Evolutionary conservation across 2,113 vertebrate species (phyloP).

Genomic region (Proterorhinus semilunaris): DNA sequence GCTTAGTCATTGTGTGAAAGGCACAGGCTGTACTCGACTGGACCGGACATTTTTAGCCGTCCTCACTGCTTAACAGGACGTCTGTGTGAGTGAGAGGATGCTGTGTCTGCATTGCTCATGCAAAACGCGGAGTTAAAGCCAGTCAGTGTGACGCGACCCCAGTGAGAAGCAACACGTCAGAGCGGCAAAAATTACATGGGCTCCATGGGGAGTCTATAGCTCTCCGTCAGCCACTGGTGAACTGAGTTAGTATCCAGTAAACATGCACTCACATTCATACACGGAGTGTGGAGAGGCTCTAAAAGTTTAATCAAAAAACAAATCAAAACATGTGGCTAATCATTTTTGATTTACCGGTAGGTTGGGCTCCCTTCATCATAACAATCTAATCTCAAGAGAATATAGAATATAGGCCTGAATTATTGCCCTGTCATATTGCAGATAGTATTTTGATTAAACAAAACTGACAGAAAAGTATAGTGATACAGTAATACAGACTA

Average conservation of each 20-base stretch:
- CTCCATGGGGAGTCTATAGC: conserved; percentile 36
- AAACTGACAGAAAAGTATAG: too few relatives aligned
- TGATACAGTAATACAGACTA: too few relatives aligned
- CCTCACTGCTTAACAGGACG: not conserved
- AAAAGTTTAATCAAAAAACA: conserved; percentile 16
- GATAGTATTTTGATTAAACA: too few relatives aligned
- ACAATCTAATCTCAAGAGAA: too few relatives aligned
- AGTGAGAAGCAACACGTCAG: conserved; percentile 27
- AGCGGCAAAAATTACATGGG: conserved; percentile 25
- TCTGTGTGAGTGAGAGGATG: conserved; percentile 5
- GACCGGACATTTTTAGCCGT: conserved; percentile 12
- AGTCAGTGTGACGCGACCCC: conserved; percentile 11
- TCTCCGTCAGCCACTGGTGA: conserved; percentile 25
- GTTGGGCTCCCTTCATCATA: too few relatives aligned
- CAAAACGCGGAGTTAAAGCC: conserved; percentile 14
- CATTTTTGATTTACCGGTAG: too few relatives aligned
- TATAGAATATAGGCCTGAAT: too few relatives aligned
- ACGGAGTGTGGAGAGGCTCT: conserved; percentile 32
- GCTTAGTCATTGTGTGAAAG: conserved; percentile 10
- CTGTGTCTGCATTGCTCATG: conserved; percentile 21
- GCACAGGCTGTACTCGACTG: not conserved
- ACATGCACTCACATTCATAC: conserved; percentile 53
- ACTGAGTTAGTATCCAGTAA: conserved; percentile 48
- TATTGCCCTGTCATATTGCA: too few relatives aligned
- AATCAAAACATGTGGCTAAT: not conserved